Evolutionary conservation across 2,888 invertebrate genomes (phyloP).

Genomic region (Germaria angustata): DNA sequence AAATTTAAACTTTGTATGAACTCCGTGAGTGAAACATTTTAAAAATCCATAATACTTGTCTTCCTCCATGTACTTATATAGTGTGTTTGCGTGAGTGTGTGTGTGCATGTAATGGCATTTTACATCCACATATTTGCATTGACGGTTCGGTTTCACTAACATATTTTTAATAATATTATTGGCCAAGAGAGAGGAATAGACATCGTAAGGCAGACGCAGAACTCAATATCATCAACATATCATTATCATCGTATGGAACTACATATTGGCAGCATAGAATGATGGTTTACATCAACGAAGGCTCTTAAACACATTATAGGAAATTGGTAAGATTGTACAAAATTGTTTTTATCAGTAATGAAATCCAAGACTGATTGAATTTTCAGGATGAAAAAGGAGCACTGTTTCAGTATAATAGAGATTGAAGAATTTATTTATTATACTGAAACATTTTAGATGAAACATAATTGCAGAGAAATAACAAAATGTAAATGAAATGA

Average conservation of each 20-base stretch:
- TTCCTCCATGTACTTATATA: not conserved
- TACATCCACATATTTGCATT: not conserved
- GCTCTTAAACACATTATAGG: not conserved
- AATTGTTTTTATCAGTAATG: conserved; percentile 36
- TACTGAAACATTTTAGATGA: no score
- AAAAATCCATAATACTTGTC: conserved; percentile 3
- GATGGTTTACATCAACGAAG: not conserved
- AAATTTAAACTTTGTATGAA: not conserved
- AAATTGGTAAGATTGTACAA: conserved; percentile 12
- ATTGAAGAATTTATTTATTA: no score
- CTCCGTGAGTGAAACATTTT: not conserved
- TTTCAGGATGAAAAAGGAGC: not conserved
- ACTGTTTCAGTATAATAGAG: not conserved
- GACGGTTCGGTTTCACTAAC: not conserved
- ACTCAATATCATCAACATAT: conserved; percentile 45
- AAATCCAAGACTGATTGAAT: conserved; percentile 54
- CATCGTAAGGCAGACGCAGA: not conserved
- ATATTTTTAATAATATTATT: not conserved
- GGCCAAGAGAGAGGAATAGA: not conserved
- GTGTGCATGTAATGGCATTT: not conserved
- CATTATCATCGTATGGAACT: conserved; percentile 1
- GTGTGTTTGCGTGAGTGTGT: not conserved
- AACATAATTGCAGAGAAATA: no score
- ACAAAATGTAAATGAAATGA: no score
- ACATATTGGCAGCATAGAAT: not conserved